Base-by-base conservation (phyloP, 2,888 invertebrate species). In the Platerodrilus igneus region DNA sequence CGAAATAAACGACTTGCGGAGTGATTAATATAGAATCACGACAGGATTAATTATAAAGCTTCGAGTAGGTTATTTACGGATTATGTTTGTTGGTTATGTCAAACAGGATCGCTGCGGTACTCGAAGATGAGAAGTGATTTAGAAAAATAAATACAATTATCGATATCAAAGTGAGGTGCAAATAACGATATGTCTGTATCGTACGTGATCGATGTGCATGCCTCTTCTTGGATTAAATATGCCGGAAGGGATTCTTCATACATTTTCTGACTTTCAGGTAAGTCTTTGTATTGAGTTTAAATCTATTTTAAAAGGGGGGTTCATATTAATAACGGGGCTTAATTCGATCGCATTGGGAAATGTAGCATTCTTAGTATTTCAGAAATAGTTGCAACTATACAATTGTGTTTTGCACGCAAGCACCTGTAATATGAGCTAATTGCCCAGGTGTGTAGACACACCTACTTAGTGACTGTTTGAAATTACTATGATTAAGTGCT, bases 251-350 rank as follows among this genome's bases (percentile, higher is more conserved):
- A 59, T 63, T 47, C 58, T 58, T 51, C 57, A 56, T 55, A 60
- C 59, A 54, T 63, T 62, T 53, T 58, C 62, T 58, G 59, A 61
- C 44, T 54, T 63, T 48, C 61, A 64, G 63, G 64, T 64, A 52
- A 58, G 52, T 48, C n/a, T n/a, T n/a, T n/a, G n/a, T n/a, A n/a
- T n/a, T n/a, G n/a, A n/a, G n/a, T n/a, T n/a, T n/a, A n/a, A n/a
- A n/a, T n/a, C n/a, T n/a, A n/a, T n/a, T n/a, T n/a, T n/a, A n/a
- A n/a, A n/a, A n/a, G n/a, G n/a, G n/a, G n/a, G n/a, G n/a, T n/a
- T n/a, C n/a, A n/a, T n/a, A n/a, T n/a, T n/a, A n/a, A n/a, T n/a
- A n/a, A n/a, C n/a, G n/a, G n/a, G n/a, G n/a, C n/a, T n/a, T n/a
- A n/a, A n/a, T n/a, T n/a, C n/a, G n/a, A n/a, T n/a, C n/a, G n/a